phyloP scores from a whole-genome alignment of 2,113 vertebrate genomes.

The Oncorhynchus keta region DNA sequence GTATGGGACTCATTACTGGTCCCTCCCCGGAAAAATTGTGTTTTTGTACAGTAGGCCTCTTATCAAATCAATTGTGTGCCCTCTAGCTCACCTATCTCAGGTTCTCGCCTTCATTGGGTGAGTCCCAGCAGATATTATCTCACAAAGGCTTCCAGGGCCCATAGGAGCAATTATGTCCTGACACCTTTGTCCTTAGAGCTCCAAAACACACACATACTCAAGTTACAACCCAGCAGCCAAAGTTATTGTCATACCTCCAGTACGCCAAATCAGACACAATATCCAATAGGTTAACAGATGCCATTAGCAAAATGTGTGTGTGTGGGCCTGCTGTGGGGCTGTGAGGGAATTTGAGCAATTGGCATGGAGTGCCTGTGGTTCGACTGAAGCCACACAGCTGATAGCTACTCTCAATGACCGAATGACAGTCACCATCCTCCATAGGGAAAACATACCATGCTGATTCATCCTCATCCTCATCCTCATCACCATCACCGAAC shows the following conservation, averaged over 20 bases:
- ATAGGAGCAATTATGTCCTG: too few relatives aligned
- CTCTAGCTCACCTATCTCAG: not conserved
- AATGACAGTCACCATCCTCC: not conserved
- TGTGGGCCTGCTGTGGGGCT: not conserved
- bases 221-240: too few relatives aligned
- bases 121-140: too few relatives aligned
- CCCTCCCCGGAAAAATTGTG: not conserved
- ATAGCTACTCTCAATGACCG: not conserved
- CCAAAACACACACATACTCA: not conserved
- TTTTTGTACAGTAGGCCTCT: not conserved
- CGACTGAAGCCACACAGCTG: not conserved
- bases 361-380: not conserved
- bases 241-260: too few relatives aligned
- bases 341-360: not conserved
- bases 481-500: not conserved
- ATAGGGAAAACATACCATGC: not conserved
- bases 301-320: not conserved
- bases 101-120: too few relatives aligned
- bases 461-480: not conserved
- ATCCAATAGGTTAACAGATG: not conserved
- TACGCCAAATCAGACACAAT: not conserved
- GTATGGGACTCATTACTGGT: not conserved
- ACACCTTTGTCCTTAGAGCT: too few relatives aligned
- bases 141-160: too few relatives aligned
- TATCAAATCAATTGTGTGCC: not conserved